Conservation (phyloP, 2,888 invertebrate genomes). For the Operophtera brumata region DNA sequence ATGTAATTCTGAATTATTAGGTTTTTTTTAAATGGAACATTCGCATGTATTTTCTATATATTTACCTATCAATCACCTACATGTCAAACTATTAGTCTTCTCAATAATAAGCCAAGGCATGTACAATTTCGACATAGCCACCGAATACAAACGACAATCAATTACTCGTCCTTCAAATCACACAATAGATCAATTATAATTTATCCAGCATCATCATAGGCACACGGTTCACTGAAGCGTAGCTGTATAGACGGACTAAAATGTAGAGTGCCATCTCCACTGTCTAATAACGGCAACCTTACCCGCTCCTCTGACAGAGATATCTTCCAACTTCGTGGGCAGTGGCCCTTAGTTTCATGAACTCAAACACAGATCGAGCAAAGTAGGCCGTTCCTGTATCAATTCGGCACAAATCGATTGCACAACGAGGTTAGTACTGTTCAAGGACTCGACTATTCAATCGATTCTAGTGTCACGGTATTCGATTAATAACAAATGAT, state of each 20-base stretch:
- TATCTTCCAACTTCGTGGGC: neutral
- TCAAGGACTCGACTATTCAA: conserved; percentile 65
- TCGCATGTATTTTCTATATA: too few species aligned
- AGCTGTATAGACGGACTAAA: conserved; percentile 19
- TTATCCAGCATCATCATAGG: conserved; percentile 57
- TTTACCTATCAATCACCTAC: too few species aligned
- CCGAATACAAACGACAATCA: conserved; percentile 33
- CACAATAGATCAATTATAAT: conserved; percentile 56
- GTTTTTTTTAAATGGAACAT: too few species aligned
- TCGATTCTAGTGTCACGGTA: conserved; percentile 53
- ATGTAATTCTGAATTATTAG: too few species aligned
- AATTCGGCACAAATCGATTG: conserved; percentile 64
- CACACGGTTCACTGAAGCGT: neutral
- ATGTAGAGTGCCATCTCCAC: neutral
- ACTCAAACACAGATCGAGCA: conserved; percentile 44
- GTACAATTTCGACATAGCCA: conserved; percentile 20
- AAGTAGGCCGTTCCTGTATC: conserved; percentile 61
- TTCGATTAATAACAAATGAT: conserved; percentile 57
- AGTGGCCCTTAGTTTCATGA: conserved; percentile 49
- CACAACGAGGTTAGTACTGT: conserved; percentile 65
- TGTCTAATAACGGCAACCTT: too few species aligned
- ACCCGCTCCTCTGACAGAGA: too few species aligned
- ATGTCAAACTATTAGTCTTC: neutral
- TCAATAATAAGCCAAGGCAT: neutral
- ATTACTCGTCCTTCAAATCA: conserved; percentile 46